Percentiles rank a stretch among this genome's conserved stretches.
Evolutionary conservation across 92 coral and sea anemone species (phyloP).

Genomic region (Metridium senile): DNA sequence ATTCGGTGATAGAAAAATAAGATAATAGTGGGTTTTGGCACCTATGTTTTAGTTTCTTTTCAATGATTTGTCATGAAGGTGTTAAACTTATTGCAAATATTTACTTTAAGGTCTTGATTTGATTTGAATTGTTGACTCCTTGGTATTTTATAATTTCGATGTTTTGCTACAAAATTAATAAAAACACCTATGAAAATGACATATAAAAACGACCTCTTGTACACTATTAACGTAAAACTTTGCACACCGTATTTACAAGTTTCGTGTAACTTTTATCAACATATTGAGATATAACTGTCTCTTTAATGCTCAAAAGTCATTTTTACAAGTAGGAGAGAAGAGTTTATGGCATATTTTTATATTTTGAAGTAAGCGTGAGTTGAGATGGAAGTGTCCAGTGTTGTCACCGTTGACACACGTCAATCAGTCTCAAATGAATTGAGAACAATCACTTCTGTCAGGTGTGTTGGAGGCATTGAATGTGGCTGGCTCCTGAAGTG

Average conservation of each 20-base stretch:
- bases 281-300: conserved; percentile 11
- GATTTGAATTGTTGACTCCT: conserved; percentile 3
- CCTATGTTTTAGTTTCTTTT: conserved; percentile 73
- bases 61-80: conserved; percentile 77
- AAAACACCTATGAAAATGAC: not conserved
- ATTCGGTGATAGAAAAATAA: conserved; percentile 85
- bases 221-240: not conserved
- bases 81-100: conserved; percentile 56
- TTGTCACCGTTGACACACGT: conserved; percentile 38
- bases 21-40: conserved; percentile 64
- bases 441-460: conserved; percentile 75
- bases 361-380: conserved; percentile 43
- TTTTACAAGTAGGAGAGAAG: conserved; percentile 8
- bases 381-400: conserved; percentile 51
- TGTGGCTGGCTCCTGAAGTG: conserved; percentile 48
- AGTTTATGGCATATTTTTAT: conserved; percentile 46
- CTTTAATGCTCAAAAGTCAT: conserved; percentile 7
- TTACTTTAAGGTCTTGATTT: conserved; percentile 28
- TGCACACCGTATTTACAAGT: conserved; percentile 1
- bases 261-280: not conserved
- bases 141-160: not conserved
- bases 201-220: conserved; percentile 2
- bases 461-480: conserved; percentile 49
- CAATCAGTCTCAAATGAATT: conserved; percentile 47
- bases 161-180: not conserved